Evolutionary conservation across 1,140 invertebrate genomes (phyloP).

Genomic region (Heliconius hewitsoni): DNA sequence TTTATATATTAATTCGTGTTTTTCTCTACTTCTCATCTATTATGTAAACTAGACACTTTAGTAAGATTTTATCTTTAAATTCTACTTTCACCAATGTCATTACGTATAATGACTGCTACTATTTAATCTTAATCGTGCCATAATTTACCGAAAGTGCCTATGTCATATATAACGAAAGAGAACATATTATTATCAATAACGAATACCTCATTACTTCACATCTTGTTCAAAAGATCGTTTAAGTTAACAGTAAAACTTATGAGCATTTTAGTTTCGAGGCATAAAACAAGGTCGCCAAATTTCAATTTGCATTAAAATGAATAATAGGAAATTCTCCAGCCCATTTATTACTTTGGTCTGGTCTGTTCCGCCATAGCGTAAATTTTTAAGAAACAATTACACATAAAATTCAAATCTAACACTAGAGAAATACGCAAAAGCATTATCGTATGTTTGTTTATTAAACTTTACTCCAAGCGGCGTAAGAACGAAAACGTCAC

Average conservation of each 20-base stretch:
- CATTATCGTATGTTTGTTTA: neutral
- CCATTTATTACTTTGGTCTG: neutral
- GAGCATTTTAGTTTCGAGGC: neutral
- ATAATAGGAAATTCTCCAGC: neutral
- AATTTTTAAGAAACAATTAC: slow-evolving; percentile 15
- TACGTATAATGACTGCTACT: neutral
- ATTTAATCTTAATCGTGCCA: slow-evolving; percentile 3
- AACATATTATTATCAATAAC: neutral
- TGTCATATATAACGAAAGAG: neutral
- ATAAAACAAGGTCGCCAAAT: slow-evolving; percentile 7
- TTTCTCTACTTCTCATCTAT: slow-evolving; percentile 29
- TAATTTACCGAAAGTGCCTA: neutral
- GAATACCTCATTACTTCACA: neutral
- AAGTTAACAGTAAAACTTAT: slow-evolving; percentile 12
- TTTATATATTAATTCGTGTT: slow-evolving; percentile 54
- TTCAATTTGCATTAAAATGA: slow-evolving; percentile 1
- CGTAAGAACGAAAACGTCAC: slow-evolving; percentile 14
- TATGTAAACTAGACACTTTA: slow-evolving; percentile 27
- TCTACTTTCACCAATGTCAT: slow-evolving; percentile 6
- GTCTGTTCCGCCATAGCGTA: neutral
- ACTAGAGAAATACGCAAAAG: neutral
- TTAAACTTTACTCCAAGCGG: slow-evolving; percentile 8
- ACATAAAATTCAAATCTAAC: slow-evolving; percentile 2
- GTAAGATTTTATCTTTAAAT: neutral
- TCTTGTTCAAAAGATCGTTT: neutral